These are phyloP conservation scores for Anthoscopus minutus DNA, from an alignment of 2,113 vertebrate genomes.

Conservation along the genomic window DNA sequence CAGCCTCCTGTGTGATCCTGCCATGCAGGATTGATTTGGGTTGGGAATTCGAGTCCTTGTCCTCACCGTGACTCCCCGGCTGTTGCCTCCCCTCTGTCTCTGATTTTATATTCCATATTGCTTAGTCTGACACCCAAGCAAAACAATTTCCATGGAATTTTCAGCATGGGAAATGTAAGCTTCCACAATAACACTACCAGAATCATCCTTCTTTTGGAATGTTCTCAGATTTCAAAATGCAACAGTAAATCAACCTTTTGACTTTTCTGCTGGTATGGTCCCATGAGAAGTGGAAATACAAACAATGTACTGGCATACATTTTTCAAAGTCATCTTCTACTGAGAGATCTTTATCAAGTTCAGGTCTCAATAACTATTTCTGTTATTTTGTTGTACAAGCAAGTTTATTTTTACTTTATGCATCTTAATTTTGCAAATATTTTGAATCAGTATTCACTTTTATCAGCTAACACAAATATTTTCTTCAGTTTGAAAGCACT, in stretches of 20 bases:
- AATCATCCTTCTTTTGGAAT: constrained; percentile 57
- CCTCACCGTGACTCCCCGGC: neutral
- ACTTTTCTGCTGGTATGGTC: constrained; percentile 54
- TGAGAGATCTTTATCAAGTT: neutral
- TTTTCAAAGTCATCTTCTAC: neutral
- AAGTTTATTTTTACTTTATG: neutral
- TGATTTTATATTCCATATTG: neutral
- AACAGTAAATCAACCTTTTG: constrained; percentile 48
- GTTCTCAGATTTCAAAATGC: constrained; percentile 57
- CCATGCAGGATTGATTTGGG: neutral
- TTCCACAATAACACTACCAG: constrained; percentile 23
- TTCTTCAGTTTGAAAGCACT: neutral
- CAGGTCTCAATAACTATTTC: neutral
- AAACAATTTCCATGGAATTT: neutral
- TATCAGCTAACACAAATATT: neutral
- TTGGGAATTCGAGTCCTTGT: neutral
- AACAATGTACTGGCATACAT: neutral
- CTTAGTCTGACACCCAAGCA: neutral
- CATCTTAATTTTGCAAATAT: neutral
- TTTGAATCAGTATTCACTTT: neutral
- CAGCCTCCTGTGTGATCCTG: neutral
- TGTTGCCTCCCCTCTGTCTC: neutral
- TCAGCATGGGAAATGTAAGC: constrained; percentile 28
- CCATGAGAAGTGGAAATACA: constrained; percentile 32
- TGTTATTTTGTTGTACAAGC: neutral